Percentiles rank a stretch among this genome's conserved stretches.
phyloP scores from a whole-genome alignment of 1,140 invertebrate genomes.

The Listronotus bonariensis region DNA sequence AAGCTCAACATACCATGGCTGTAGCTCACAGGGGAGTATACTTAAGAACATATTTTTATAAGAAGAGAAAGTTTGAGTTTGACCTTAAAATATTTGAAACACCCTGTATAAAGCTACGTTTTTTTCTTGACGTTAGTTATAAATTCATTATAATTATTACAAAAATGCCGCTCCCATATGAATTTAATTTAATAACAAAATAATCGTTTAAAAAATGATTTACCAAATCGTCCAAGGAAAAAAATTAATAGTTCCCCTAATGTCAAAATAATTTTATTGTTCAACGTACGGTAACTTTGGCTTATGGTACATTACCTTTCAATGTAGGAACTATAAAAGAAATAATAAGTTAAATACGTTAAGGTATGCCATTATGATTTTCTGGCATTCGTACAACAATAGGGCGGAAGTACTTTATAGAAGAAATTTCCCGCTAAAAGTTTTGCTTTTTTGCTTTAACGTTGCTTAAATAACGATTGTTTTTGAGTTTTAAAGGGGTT shows the following conservation, averaged over 20 bases:
- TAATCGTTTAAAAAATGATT: too few species aligned
- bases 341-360: slow-evolving; percentile 16
- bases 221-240: background rate
- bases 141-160: too few species aligned
- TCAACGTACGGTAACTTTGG: slow-evolving; percentile 9
- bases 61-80: too few species aligned
- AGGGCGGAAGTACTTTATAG: slow-evolving; percentile 19
- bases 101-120: too few species aligned
- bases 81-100: too few species aligned
- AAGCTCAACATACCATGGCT: too few species aligned
- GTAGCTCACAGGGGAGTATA: too few species aligned
- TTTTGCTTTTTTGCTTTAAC: background rate
- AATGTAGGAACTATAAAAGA: slow-evolving; percentile 23
- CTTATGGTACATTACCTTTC: slow-evolving; percentile 27
- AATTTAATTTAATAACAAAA: too few species aligned
- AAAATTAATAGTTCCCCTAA: background rate
- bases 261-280: slow-evolving; percentile 4
- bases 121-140: too few species aligned
- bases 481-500: background rate
- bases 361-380: slow-evolving; percentile 25
- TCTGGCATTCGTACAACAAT: slow-evolving; percentile 18
- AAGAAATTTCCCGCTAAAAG: slow-evolving; percentile 5
- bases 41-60: too few species aligned
- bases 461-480: background rate
- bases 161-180: too few species aligned